Conservation (phyloP, 2,888 invertebrate species). For the Drosophila pegasa region DNA sequence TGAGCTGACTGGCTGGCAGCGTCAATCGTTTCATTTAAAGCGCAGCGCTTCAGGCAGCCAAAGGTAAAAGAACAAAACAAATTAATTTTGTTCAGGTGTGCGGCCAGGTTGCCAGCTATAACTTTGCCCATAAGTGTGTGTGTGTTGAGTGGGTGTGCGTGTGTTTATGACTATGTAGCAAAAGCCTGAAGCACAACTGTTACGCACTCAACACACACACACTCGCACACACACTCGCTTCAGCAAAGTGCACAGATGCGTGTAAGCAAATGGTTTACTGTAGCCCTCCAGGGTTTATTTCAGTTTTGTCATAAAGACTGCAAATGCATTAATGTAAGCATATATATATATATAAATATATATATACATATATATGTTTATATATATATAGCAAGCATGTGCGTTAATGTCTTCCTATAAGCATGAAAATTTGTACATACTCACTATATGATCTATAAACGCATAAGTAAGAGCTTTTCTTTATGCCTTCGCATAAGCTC, state of each 20-base stretch:
- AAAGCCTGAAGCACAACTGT: slow-evolving; percentile 48
- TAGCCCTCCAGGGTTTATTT: slow-evolving; percentile 41
- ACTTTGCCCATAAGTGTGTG: slow-evolving; percentile 17
- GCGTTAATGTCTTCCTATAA: slow-evolving; percentile 3
- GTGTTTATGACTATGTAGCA: slow-evolving; percentile 49
- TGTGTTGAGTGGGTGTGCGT: slow-evolving; percentile 26
- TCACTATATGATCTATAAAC: slow-evolving; percentile 5
- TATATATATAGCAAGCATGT: background rate
- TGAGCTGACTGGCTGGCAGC: slow-evolving; percentile 43
- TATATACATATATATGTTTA: background rate
- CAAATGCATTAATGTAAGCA: slow-evolving; percentile 21
- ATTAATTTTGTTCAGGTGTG: slow-evolving; percentile 71
- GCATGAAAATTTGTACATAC: slow-evolving; percentile 3
- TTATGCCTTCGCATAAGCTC: background rate
- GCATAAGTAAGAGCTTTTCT: background rate
- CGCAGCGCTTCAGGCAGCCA: slow-evolving; percentile 49
- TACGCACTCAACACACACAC: slow-evolving; percentile 37
- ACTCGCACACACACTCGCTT: slow-evolving; percentile 14
- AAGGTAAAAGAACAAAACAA: slow-evolving; percentile 73
- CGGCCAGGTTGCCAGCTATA: slow-evolving; percentile 34
- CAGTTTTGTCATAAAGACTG: slow-evolving; percentile 22
- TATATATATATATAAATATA: background rate
- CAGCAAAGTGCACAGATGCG: slow-evolving; percentile 31
- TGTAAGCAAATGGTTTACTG: slow-evolving; percentile 45
- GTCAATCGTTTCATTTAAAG: slow-evolving; percentile 74